Base-by-base conservation (phyloP, 2,888 invertebrate genomes). In the Lycia hirtaria region DNA sequence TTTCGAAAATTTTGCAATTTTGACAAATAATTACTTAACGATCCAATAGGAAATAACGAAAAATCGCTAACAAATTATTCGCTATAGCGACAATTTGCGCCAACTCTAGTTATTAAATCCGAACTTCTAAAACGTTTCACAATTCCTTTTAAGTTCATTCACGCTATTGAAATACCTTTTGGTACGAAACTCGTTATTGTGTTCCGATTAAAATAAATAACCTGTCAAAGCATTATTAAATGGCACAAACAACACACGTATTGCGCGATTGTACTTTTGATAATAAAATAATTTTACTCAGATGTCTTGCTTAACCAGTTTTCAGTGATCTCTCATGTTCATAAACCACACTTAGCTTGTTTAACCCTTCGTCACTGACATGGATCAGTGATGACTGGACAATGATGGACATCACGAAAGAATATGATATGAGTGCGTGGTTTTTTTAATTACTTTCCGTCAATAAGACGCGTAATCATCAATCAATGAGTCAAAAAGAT, bases 371-470 rank as follows among this genome's bases (percentile, higher is more conserved):
- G 58, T 56, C 43, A 24, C 48, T 53, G 41, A 60, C 60, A 64
- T 19, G 49, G 77, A 60, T 69, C 78, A 71, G 49, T 54, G 48
- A 64, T 71, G 67, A 56, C 40, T 72, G 71, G 80, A 51, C 67
- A 52, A 50, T 59, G 48, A 37, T 69, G 50, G 61, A 58, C 67
- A 66, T 77, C 43, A 57, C 22, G 68, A 74, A 72, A 80, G 75
- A 76, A 79, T 76, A 75, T 72, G 73, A 75, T 60, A 58, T 73
- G 76, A 69, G 69, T 71, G 71, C 71, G 69, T 73, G 73, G 72
- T 71, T 81, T 85, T 87, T 90, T 87, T 90, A 91, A 91, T 91
- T 88, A 89, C 84, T 80, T 80, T 84, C 79, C 78, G 85, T 88
- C 89, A 85, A 84, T 85, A 78, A 70, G 65, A 69, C 71, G 71